Percentiles rank a stretch among this genome's conserved stretches.
Evolutionary conservation across 2,797 vertebrate species (phyloP).

Genomic region (Periparus ater): DNA sequence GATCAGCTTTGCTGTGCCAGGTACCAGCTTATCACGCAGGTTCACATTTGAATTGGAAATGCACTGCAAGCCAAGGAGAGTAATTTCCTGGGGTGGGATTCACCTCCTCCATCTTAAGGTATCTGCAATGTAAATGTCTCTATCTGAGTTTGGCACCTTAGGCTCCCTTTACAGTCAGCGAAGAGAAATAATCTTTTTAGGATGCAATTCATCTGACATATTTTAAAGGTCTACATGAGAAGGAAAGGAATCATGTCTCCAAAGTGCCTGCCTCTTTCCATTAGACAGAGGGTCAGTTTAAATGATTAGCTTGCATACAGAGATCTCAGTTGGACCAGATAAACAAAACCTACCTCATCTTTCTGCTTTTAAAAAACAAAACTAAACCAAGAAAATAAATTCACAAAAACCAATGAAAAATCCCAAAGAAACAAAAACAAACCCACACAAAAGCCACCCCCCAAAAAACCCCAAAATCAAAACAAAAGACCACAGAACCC

Average conservation of each 20-base stretch:
- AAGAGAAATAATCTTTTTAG: conserved; percentile 1
- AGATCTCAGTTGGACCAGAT: not conserved
- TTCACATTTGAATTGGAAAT: not conserved
- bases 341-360: not conserved
- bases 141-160: conserved; percentile 26
- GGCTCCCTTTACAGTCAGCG: not conserved
- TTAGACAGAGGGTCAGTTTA: not conserved
- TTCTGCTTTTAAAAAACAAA: not conserved
- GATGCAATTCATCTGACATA: not conserved
- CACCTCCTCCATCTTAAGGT: not conserved
- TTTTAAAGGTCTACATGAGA: conserved; percentile 7
- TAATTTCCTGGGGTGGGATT: conserved; percentile 1
- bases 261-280: not conserved
- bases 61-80: not conserved
- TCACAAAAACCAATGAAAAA: rapidly evolving
- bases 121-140: conserved; percentile 21
- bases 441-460: not conserved
- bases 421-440: not conserved
- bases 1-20: not conserved
- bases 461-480: rapidly evolving
- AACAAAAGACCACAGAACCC: not conserved
- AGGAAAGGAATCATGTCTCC: not conserved
- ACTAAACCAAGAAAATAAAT: not conserved
- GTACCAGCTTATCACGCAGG: not conserved
- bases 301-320: not conserved